Base-by-base conservation (phyloP, 2,888 invertebrate species). In the Catocala sponsa region DNA sequence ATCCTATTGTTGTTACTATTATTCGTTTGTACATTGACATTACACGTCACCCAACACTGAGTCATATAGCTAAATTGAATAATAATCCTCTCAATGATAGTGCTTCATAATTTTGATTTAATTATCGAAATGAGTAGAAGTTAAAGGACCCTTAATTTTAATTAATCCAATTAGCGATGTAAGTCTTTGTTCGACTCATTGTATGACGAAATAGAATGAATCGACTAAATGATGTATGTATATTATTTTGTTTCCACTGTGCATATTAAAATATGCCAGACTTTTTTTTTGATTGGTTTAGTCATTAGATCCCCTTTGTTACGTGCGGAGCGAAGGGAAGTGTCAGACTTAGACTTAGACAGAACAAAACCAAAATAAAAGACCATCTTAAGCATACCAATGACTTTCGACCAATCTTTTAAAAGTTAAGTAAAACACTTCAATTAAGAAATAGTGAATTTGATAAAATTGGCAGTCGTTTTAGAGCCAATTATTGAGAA, bases 121-220 rank as follows among this genome's bases (percentile, higher is more conserved):
- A 63, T 61, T 67, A 53, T 57, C 33, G 42, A 51, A 61, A 70
- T 59, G 70, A 55, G 44, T 59, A 48, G 35, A 11, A 63, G 59
- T 55, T 65, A 63, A 60, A 67, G 58, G 43, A 25, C 51, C 56
- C 54, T 67, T 70, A 63, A 61, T 66, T 65, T 55, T 48, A 65
- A 70, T 65, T 70, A 65, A 63, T 49, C 38, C 50, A 55, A 65
- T 67, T 70, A 61, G 12, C 46, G 44, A 51, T 54, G 47, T 51
- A n/a, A 53, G 53, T 38, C 46, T 59, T 62, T 46, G 43, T 61
- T 65, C 35, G 32, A 33, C 2, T 38, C 9, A 38, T 38, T 38
- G 35, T 25, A 25, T 38, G 33, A 48, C 33, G 35, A 9, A 44
- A 32, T 50, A n/a, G 10, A 7, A 11, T 48, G 6, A 48, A 32